phyloP scores from a whole-genome alignment of 2,797 vertebrate species.

The Staurois parvus region DNA sequence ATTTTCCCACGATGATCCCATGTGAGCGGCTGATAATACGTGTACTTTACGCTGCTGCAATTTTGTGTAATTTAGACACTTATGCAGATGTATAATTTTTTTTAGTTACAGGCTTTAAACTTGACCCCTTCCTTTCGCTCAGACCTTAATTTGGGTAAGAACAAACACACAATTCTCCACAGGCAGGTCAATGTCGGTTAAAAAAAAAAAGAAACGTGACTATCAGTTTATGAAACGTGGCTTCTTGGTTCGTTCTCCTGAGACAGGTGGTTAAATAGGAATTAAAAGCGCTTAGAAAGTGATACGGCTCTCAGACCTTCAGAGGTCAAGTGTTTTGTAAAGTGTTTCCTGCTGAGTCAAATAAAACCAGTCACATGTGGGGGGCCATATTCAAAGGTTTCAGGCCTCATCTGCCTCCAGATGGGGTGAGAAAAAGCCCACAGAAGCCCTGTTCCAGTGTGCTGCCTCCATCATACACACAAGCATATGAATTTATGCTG shows the following conservation, averaged over 20 bases:
- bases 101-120: constrained; percentile 26
- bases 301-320: neutral
- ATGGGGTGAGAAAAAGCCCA: no score
- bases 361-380: neutral
- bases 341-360: neutral
- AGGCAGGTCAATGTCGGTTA: neutral
- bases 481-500: no score
- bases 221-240: neutral
- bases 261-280: constrained; percentile 8
- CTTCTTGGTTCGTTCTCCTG: neutral
- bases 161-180: neutral
- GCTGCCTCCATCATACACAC: no score
- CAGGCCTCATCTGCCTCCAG: no score
- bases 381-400: no score
- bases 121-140: constrained; percentile 15
- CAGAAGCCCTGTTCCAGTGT: no score
- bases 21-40: constrained; percentile 26
- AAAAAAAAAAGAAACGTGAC: neutral
- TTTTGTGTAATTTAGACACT: constrained; percentile 46
- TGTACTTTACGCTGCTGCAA: constrained; percentile 37
- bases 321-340: constrained; percentile 6
- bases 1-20: constrained; percentile 37
- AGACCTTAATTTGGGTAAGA: constrained; percentile 6
- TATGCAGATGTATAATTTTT: constrained; percentile 34
- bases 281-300: neutral